Conservation (phyloP, 2,888 invertebrate species). For the Tetranychus truncatus region DNA sequence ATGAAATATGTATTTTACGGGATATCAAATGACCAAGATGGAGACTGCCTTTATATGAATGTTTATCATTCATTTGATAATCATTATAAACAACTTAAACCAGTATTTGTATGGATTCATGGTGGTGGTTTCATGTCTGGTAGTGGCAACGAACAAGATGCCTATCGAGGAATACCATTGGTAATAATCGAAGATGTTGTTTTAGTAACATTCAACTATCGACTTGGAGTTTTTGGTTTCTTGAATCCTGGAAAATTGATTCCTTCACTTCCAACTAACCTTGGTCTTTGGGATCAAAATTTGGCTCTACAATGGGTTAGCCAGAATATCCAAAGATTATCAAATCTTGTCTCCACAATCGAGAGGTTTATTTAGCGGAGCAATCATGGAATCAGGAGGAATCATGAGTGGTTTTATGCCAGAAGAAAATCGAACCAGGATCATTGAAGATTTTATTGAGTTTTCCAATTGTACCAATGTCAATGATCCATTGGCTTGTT, state of each 20-base stretch:
- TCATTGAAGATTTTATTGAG: not conserved
- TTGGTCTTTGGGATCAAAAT: slow-evolving; percentile 11
- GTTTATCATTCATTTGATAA: not conserved
- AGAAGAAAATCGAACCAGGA: not conserved
- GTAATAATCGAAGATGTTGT: slow-evolving; percentile 4
- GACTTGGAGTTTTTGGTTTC: slow-evolving; percentile 10
- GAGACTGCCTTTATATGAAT: slow-evolving; percentile 12
- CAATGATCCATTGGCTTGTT: not conserved
- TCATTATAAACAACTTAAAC: not conserved
- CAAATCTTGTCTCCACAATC: not conserved
- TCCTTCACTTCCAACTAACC: not conserved
- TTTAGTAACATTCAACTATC: slow-evolving; percentile 13
- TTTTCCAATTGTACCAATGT: not conserved
- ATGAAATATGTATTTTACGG: not conserved
- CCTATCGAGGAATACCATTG: not conserved
- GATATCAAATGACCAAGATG: not conserved
- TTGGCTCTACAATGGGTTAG: slow-evolving; percentile 5
- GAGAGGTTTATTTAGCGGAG: slow-evolving; percentile 1
- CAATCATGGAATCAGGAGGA: slow-evolving; percentile 7
- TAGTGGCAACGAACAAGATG: not conserved
- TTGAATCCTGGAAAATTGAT: not conserved
- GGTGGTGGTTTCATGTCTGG: slow-evolving; percentile 9
- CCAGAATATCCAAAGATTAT: slow-evolving; percentile 5
- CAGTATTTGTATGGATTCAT: slow-evolving; percentile 13
- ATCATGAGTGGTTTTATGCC: not conserved